A percentile compares a stretch with the other conserved stretches of the same genome.
phyloP scores from a whole-genome alignment of 2,888 invertebrate genomes.

The Erannis defoliaria region DNA sequence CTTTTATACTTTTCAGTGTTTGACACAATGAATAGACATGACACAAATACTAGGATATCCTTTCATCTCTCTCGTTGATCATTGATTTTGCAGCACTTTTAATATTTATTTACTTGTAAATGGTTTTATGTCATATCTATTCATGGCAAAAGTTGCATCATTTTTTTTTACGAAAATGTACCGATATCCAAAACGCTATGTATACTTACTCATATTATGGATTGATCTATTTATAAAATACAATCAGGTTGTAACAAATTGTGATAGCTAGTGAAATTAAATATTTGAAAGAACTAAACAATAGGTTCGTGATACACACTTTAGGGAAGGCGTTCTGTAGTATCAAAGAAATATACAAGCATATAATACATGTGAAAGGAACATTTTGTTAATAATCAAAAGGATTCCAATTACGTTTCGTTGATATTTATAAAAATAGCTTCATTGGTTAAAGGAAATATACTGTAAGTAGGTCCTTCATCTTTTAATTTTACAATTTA shows the following conservation, averaged over 20 bases:
- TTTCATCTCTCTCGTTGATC: background rate
- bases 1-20: slow-evolving; percentile 25
- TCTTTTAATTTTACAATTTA: background rate
- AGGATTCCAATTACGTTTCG: background rate
- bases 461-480: no score
- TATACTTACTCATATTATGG: slow-evolving; percentile 71
- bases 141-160: slow-evolving; percentile 15
- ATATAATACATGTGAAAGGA: no score
- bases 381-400: no score
- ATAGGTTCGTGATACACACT: slow-evolving; percentile 19
- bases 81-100: background rate
- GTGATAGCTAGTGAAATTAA: slow-evolving; percentile 63
- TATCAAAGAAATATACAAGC: background rate
- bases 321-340: slow-evolving; percentile 13
- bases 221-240: slow-evolving; percentile 75
- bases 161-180: slow-evolving; percentile 57
- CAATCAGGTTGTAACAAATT: slow-evolving; percentile 79
- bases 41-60: background rate
- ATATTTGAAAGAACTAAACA: slow-evolving; percentile 22
- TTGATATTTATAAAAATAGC: background rate
- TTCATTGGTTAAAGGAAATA: background rate
- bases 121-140: slow-evolving; percentile 14
- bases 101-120: background rate
- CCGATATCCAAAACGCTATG: slow-evolving; percentile 81
- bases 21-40: slow-evolving; percentile 23